Conservation (phyloP, 2,797 vertebrate genomes). For the Xenops minutus region DNA sequence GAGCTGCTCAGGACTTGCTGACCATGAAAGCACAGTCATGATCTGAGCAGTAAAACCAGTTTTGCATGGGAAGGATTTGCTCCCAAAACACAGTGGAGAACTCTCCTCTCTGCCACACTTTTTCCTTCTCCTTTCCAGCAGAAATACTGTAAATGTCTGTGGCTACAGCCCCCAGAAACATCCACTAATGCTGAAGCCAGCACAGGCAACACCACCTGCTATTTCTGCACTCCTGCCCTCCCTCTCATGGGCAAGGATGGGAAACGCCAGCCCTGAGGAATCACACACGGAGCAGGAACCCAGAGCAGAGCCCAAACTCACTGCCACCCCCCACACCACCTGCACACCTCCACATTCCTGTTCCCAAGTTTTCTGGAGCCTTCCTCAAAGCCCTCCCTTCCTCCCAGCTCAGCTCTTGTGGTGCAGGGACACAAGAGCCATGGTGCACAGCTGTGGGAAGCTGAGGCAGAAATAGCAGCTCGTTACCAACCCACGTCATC, state of each 20-base stretch:
- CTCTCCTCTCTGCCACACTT: neutral
- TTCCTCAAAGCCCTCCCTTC: rapidly evolving
- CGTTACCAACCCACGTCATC: neutral
- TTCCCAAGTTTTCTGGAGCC: neutral
- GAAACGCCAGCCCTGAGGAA: neutral
- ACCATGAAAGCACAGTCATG: rapidly evolving
- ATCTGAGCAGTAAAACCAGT: neutral
- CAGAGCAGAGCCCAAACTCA: neutral
- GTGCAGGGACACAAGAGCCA: neutral
- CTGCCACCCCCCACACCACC: rapidly evolving
- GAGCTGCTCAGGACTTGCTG: neutral
- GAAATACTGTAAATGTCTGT: neutral
- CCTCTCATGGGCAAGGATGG: neutral
- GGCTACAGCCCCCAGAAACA: neutral
- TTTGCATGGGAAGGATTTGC: neutral
- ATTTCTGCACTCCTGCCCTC: neutral
- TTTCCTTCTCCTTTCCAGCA: neutral
- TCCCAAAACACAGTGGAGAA: neutral
- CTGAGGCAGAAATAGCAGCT: neutral
- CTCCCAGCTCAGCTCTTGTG: neutral
- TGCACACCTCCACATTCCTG: neutral
- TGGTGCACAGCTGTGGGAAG: neutral
- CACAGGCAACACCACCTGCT: neutral
- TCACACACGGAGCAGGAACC: neutral
- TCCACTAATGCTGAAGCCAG: neutral